Percentiles rank a stretch among this genome's conserved stretches.
Evolutionary conservation across 1,140 invertebrate genomes (phyloP).

Genomic region (Plutomurus gul): DNA sequence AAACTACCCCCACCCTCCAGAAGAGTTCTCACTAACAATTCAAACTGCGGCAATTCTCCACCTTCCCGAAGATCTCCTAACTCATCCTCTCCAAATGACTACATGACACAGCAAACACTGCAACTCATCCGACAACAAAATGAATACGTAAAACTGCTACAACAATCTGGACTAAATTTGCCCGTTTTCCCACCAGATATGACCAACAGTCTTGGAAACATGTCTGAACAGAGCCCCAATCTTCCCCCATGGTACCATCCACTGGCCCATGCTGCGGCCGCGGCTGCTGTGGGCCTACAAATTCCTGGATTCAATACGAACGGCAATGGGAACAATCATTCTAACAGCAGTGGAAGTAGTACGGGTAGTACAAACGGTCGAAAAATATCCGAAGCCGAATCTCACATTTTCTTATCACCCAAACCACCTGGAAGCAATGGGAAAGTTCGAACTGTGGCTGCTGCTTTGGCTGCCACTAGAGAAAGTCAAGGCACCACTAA

Average conservation of each 20-base stretch:
- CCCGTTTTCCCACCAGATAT: slow-evolving; percentile 39
- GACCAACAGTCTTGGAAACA: background rate
- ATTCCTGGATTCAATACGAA: background rate
- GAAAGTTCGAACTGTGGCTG: slow-evolving; percentile 51
- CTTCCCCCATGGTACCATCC: slow-evolving; percentile 46
- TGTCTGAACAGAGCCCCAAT: slow-evolving; percentile 19
- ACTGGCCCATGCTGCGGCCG: slow-evolving; percentile 37
- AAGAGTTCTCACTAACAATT: background rate
- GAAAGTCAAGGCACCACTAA: background rate
- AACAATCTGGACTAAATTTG: slow-evolving; percentile 46
- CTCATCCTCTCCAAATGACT: slow-evolving; percentile 21
- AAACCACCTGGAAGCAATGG: slow-evolving; percentile 38
- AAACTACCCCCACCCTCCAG: slow-evolving; percentile 35
- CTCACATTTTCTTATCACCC: slow-evolving; percentile 47
- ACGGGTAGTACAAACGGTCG: slow-evolving; percentile 32
- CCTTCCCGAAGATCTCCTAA: background rate
- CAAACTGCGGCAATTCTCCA: background rate
- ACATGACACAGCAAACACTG: slow-evolving; percentile 47
- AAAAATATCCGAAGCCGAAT: slow-evolving; percentile 25
- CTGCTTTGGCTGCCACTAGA: slow-evolving; percentile 46
- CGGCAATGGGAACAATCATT: slow-evolving; percentile 30
- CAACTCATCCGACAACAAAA: slow-evolving; percentile 49
- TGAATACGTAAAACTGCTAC: slow-evolving; percentile 48
- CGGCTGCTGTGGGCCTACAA: slow-evolving; percentile 35
- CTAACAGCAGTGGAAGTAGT: slow-evolving; percentile 21